These are phyloP conservation scores for Tenthredo livida DNA, from an alignment of 2,888 invertebrate species.

Conservation along the genomic window DNA sequence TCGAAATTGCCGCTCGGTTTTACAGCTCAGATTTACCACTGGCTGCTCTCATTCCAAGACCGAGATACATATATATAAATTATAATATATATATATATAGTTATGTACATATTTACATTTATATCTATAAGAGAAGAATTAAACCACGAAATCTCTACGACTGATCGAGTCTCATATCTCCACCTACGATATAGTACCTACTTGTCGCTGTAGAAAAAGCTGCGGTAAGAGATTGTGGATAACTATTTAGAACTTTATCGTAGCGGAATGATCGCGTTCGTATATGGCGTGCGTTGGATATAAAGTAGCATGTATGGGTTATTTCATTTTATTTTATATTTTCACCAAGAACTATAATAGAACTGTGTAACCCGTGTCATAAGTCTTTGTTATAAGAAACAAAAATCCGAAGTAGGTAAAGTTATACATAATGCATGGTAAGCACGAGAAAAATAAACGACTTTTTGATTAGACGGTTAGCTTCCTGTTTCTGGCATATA, in stretches of 20 bases:
- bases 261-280: neutral
- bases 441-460: constrained; percentile 12
- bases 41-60: neutral
- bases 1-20: constrained; percentile 60
- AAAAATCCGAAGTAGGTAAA: neutral
- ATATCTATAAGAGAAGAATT: constrained; percentile 6
- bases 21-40: constrained; percentile 50
- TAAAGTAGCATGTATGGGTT: neutral
- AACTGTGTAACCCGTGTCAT: neutral
- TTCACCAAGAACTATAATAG: neutral
- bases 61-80: too few species aligned
- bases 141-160: constrained; percentile 9
- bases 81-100: neutral
- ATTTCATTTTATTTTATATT: neutral
- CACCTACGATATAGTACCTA: neutral
- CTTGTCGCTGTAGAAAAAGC: neutral
- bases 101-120: neutral
- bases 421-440: constrained; percentile 36
- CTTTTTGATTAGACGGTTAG: constrained; percentile 41
- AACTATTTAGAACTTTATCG: neutral
- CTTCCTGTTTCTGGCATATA: constrained; percentile 6
- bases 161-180: neutral
- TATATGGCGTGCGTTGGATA: neutral
- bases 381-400: neutral
- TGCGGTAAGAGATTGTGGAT: neutral